Evolutionary conservation across 2,797 vertebrate species (phyloP).

Genomic region (Trichosurus vulpecula): DNA sequence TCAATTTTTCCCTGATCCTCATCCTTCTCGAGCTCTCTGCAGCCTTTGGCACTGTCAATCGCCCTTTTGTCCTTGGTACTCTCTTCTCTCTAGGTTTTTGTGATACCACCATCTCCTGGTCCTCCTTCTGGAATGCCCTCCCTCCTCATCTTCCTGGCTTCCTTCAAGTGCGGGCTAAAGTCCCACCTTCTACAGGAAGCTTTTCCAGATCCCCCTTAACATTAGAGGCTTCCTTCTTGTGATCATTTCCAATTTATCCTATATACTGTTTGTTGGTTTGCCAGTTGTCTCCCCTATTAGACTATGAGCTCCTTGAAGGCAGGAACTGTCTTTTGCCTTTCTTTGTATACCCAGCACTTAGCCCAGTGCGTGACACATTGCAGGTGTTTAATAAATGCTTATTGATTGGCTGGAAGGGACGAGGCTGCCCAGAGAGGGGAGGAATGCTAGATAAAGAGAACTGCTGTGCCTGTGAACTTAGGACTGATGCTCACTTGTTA

Average conservation of each 20-base stretch:
- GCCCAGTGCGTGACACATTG: not conserved
- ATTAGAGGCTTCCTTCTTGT: not conserved
- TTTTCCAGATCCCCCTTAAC: not conserved
- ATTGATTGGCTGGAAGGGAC: not conserved
- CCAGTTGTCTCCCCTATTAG: not conserved
- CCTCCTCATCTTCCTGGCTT: not conserved
- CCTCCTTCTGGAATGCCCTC: not conserved
- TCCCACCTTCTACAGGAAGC: not conserved
- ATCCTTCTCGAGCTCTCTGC: not conserved
- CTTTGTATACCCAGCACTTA: not conserved
- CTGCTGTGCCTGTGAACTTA: not conserved
- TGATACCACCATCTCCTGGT: not conserved
- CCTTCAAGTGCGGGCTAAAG: not conserved
- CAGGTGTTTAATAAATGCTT: not conserved
- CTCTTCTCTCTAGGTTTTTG: not conserved
- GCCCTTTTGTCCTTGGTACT: not conserved
- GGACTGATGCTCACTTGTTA: constrained; percentile 59
- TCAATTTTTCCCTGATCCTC: not conserved
- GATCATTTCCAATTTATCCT: not conserved
- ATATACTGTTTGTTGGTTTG: not conserved
- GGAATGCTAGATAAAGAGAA: not conserved
- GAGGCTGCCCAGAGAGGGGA: not conserved
- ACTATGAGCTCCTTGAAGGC: not conserved
- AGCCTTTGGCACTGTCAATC: not conserved
- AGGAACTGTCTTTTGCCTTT: not conserved